Evolutionary conservation across 2,113 vertebrate species (phyloP), one percentile per base, ranked within the genome.

Genomic region (Thomomys bottae): DNA sequence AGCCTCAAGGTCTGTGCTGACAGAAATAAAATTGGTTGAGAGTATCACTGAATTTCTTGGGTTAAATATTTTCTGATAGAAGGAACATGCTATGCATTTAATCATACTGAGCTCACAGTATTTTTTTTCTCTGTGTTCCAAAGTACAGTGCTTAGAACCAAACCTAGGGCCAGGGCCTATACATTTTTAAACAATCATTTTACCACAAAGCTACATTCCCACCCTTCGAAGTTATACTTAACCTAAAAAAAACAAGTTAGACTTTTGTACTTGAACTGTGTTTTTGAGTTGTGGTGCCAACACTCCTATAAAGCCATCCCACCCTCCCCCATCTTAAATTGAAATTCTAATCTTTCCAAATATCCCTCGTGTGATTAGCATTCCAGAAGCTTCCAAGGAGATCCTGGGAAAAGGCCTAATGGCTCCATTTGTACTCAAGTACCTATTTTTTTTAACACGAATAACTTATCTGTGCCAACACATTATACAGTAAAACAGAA

Each of bases 361-460:
- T 61, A 76, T 85, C 68, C 23, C n/a, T 38, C 73, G 63, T 95
- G 54, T 80, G 49, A 38, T 77, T 88, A 87, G 30, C 86, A 57
- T 95, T 96, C 93, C 36, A 78, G 80, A 96, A 94, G 59, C 81
- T 93, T 72, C 71, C 57, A 45, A 59, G 84, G 81, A 87, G 59
- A 93, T 79, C 36, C 87, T 87, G 70, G 78, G 89, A 92, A 45
- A 66, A 90, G 91, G 91, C 70, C 89, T 66, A 81, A 71, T 40
- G n/a, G 71, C 89, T 89, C n/a, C 42, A 87, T 95, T 85, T 93
- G 54, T 87, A 91, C 83, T 88, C 89, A 90, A 91, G 78, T 81
- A 92, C 87, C 64, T 93, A n/a, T 70, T 90, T 88, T 86, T 68
- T 70, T 84, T 11, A 91, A 93, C 76, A 95, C 93, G 83, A 88